Evolutionary conservation across 2,888 invertebrate species (phyloP), one percentile per base, ranked within the genome.

Genomic region (Anorthoa munda): DNA sequence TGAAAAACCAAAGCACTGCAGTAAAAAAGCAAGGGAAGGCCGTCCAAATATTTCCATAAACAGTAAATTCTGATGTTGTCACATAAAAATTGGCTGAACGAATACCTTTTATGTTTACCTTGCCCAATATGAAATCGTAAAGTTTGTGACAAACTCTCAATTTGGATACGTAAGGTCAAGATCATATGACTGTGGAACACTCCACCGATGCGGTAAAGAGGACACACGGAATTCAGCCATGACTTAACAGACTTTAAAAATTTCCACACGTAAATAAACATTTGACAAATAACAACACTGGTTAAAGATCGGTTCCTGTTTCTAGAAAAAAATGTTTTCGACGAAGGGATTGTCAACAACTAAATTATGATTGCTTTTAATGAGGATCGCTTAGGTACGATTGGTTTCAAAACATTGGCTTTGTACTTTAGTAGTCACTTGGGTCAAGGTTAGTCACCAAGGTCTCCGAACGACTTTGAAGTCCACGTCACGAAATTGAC

Each of bases 401-500:
- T 74, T 53, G 56, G 61, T 66, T 80, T 48, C 21, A 73, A 63
- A 80, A 80, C 56, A 66, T 66, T 31, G 7, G 1, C 21, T 15
- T 17, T 46, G 48, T n/a, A 60, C 71, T 59, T 77, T 56, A 63
- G 23, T 59, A 75, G 39, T 17, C 71, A 26, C 71, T 77, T 67
- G 18, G 61, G 70, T 69, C 79, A 86, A 82, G 77, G 84, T 59
- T 66, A 17, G 23, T 45, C 31, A 50, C 39, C 76, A 86, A 84
- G 84, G 75, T 68, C 18, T 45, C 56, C 65, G 61, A 55, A 66
- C 58, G 67, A 74, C 76, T 75, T 66, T 61, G 60, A 55, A 75
- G 50, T 53, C 61, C 31, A 81, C 83, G 75, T 83, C 82, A 82
- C 69, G 70, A 79, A 90, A 92, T 92, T 82, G 91, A 92, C 76